Evolutionary conservation across 2,797 vertebrate species (phyloP), one percentile per base, ranked within the genome.

Genomic region (Gambelia wislizenii): DNA sequence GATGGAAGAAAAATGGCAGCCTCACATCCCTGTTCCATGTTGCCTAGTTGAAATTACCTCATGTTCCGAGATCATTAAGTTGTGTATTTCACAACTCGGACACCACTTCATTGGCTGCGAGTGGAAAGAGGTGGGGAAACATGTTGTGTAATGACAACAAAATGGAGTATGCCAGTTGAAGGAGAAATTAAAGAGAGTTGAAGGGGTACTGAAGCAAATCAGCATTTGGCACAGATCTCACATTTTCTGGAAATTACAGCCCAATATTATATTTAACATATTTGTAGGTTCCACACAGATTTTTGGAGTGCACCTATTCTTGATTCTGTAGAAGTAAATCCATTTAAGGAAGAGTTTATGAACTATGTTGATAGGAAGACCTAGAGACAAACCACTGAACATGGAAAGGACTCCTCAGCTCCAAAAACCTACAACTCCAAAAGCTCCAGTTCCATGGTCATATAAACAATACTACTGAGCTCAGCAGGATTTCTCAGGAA

Each of bases 311-410:
- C 18, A 33, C 30, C 10, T 33, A 25, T 27, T 59, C 36, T 61
- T 25, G 39, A 42, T 47, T 72, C n/a, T 75, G 42, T 30, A 18
- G 12, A 59, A 1, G 3, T 27, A 27, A n/a, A 27, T 56, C 42
- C 44, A 72, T 74, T 82, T 47, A 82, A 82, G 42, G 79, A 47
- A 85, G 90, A 82, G 87, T 94, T 94, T 90, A 89, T 94, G 83
- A 93, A 87, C 89, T 91, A 91, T 91, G 93, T 95, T 93, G 88
- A 89, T 91, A 93, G 90, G 79, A 92, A 95, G 91, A 92, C 94
- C 91, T 94, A 91, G 91, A 76, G 89, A 93, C 44, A 90, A 87
- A 72, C 93, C 92, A 76, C 2, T 89, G 91, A 93, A 92, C 94
- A 93, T 92, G 91, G 87, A 39, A 75, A 54, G 3, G 33, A 39